Evolutionary conservation across 2,113 vertebrate species (phyloP), one percentile per base, ranked within the genome.

Genomic region (Scopus umbretta): DNA sequence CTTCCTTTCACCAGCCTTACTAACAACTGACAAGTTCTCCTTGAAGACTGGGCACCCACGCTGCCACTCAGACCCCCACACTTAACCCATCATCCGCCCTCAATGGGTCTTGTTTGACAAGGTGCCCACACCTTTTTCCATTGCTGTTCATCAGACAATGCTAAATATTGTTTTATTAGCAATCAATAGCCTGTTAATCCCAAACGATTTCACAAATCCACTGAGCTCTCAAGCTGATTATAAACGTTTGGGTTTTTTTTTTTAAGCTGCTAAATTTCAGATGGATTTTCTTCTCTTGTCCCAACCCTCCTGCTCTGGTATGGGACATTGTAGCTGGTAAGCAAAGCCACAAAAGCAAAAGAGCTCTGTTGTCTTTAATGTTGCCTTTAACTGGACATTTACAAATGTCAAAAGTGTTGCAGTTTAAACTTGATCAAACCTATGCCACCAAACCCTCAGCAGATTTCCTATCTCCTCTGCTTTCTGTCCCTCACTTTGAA

Each of bases 151-250:
- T 94, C 71, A 81, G 83, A 98, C 98, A 98, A 98, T 98, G 98
- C 98, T 98, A 99, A 99, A 99, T 98, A 99, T 98, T 98, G 98
- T 99, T 98, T 98, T 98, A 99, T 99, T 97, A 98, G 98, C 98
- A 97, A 98, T 98, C 98, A 98, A 98, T 98, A 97, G 98, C 98
- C 98, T 98, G 96, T 98, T 98, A 98, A 98, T 97, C 98, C 97
- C 96, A 98, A 98, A 97, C 74, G 95, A 98, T 98, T 98, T 97
- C 97, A 92, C 98, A 98, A 98, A 98, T 98, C 98, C 98, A 97
- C 96, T 97, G 96, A 97, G 98, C 96, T 95, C 97, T 96, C 98
- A 98, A 98, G 98, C 98, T 97, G 96, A 98, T 98, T 98, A 97
- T 97, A 98, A 97, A 97, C 92, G 65, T 68, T 87, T 67, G 75